phyloP scores from a whole-genome alignment of 1,140 invertebrate species.

The Drosophila triauraria region DNA sequence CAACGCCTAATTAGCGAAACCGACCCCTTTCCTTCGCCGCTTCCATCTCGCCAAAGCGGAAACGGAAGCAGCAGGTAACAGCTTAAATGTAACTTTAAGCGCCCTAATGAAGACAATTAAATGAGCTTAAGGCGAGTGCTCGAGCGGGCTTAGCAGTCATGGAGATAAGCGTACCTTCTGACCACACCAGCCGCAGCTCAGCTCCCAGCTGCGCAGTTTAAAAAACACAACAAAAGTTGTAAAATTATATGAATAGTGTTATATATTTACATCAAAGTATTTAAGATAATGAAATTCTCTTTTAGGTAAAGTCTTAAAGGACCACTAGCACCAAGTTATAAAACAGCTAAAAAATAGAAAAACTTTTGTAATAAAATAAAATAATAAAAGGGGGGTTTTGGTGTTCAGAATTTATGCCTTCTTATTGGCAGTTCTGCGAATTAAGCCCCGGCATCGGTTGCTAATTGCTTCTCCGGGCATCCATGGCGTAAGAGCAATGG shows the following conservation, averaged over 20 bases:
- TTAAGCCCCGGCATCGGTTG: neutral
- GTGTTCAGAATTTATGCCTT: neutral
- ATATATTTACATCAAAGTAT: neutral
- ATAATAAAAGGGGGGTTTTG: too few relatives aligned
- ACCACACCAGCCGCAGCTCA: neutral
- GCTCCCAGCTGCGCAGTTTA: neutral
- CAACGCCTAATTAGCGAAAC: conserved; percentile 27
- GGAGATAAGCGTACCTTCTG: conserved; percentile 4
- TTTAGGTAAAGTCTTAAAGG: neutral
- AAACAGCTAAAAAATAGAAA: too few relatives aligned
- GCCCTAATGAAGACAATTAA: conserved; percentile 64
- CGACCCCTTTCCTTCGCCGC: neutral
- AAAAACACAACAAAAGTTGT: neutral
- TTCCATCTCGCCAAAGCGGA: conserved; percentile 10
- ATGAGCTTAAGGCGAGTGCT: conserved; percentile 44
- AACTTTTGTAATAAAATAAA: too few relatives aligned
- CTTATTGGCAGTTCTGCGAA: neutral
- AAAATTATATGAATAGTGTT: too few relatives aligned
- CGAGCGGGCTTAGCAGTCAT: conserved; percentile 29
- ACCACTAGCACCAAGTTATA: too few relatives aligned
- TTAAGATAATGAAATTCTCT: neutral
- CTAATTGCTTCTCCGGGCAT: conserved; percentile 5
- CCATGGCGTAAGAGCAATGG: conserved; percentile 24
- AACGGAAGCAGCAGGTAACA: conserved; percentile 18
- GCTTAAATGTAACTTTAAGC: conserved; percentile 48